A percentile compares a stretch with the other conserved stretches of the same genome.
phyloP scores from a whole-genome alignment of 2,797 vertebrate species.

The Limosa lapponica region DNA sequence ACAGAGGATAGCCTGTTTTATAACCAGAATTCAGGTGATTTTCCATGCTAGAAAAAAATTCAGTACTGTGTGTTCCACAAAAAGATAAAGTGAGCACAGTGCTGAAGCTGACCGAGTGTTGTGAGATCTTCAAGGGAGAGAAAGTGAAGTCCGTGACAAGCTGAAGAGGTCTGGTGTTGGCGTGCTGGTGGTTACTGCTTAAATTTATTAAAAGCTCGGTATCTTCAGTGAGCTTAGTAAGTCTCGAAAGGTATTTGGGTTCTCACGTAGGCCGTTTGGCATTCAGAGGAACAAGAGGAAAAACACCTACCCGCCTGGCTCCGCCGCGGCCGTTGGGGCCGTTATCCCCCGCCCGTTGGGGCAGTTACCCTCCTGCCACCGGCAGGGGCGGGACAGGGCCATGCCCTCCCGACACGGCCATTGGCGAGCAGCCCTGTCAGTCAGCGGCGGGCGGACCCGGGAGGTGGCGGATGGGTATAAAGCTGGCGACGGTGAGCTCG shows the following conservation, averaged over 20 bases:
- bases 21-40: background rate
- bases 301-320: background rate
- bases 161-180: background rate
- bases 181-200: rapidly evolving
- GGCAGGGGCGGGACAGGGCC: no score
- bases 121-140: background rate
- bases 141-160: rapidly evolving
- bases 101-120: no score
- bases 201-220: rapidly evolving
- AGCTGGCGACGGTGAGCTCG: rapidly evolving
- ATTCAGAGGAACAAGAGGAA: no score
- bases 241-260: rapidly evolving
- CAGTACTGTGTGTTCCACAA: rapidly evolving
- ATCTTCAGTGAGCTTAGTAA: rapidly evolving
- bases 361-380: background rate
- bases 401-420: background rate
- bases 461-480: background rate
- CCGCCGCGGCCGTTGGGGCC: background rate
- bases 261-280: no score
- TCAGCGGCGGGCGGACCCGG: background rate
- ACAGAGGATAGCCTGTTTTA: background rate
- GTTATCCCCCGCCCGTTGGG: background rate
- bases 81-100: background rate
- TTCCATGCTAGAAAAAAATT: background rate
- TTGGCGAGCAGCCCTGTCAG: background rate